Conservation (phyloP, 2,797 vertebrate genomes). For the Pitangus sulphuratus region DNA sequence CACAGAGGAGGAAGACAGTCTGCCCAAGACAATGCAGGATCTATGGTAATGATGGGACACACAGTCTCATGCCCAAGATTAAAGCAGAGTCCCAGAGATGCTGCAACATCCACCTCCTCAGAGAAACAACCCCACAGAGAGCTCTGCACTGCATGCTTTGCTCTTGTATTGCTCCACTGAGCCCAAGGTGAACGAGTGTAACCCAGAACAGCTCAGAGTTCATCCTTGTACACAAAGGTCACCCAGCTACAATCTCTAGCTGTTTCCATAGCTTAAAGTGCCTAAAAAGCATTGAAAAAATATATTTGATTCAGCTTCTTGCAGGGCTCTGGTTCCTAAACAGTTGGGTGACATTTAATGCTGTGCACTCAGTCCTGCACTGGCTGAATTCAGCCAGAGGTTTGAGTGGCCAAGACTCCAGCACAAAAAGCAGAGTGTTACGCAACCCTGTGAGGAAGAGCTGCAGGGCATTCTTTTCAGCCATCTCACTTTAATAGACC, state of each 20-base stretch:
- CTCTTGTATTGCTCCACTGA: not conserved
- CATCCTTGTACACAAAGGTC: rapidly evolving
- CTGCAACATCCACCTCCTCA: not conserved
- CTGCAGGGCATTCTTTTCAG: not conserved
- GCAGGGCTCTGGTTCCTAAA: not conserved
- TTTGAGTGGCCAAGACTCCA: not conserved
- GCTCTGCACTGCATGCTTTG: not conserved
- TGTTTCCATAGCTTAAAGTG: not conserved
- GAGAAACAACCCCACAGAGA: not conserved
- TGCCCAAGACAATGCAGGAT: not conserved
- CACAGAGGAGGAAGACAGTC: not conserved
- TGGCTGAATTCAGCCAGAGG: not conserved
- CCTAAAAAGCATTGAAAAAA: not conserved
- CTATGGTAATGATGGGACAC: not conserved
- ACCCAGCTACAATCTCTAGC: not conserved
- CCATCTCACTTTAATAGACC: not conserved
- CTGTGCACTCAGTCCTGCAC: not conserved
- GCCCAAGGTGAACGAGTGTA: not conserved
- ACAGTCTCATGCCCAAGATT: not conserved
- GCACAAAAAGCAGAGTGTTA: not conserved
- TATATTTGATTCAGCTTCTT: not conserved
- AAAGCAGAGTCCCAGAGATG: not conserved
- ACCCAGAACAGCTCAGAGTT: not conserved
- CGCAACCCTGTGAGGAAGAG: not conserved
- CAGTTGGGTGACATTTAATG: rapidly evolving